Percentiles rank a stretch among this genome's conserved stretches.
Conservation (phyloP, 64 coral and sea anemone genomes). For the Hydrozoanthus tunicans region DNA sequence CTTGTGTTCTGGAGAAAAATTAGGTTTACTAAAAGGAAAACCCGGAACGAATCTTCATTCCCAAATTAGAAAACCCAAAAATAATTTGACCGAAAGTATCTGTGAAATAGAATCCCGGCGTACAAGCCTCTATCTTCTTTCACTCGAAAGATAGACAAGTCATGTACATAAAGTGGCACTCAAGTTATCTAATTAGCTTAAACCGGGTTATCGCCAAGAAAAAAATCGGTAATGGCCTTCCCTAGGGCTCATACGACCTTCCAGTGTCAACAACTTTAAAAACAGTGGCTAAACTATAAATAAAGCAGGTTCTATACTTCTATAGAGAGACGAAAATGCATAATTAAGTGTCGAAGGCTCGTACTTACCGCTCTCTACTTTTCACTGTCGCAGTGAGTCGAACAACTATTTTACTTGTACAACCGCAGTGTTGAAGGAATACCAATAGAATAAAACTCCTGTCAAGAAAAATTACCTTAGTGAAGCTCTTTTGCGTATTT, state of each 20-base stretch:
- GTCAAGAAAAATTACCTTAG: not conserved
- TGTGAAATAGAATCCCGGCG: not conserved
- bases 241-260: not conserved
- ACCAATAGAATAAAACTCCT: not conserved
- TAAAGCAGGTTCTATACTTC: constrained; percentile 46
- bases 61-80: constrained; percentile 59
- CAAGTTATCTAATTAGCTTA: not conserved
- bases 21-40: not conserved
- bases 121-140: too few species aligned
- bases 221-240: not conserved
- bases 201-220: not conserved
- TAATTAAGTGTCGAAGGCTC: not conserved
- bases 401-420: not conserved
- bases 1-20: not conserved
- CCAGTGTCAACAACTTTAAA: not conserved
- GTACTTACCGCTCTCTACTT: constrained; percentile 10
- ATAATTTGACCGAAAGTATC: constrained; percentile 27
- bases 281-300: constrained; percentile 23
- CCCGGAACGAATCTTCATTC: constrained; percentile 40
- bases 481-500: constrained; percentile 33
- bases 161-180: not conserved
- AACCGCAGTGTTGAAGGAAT: not conserved
- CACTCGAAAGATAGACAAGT: not conserved
- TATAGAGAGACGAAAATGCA: constrained; percentile 46
- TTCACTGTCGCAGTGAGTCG: constrained; percentile 5